Evolutionary conservation across 2,113 vertebrate genomes (phyloP), one percentile per base, ranked within the genome.

Genomic region (Atlantisia rogersi): DNA sequence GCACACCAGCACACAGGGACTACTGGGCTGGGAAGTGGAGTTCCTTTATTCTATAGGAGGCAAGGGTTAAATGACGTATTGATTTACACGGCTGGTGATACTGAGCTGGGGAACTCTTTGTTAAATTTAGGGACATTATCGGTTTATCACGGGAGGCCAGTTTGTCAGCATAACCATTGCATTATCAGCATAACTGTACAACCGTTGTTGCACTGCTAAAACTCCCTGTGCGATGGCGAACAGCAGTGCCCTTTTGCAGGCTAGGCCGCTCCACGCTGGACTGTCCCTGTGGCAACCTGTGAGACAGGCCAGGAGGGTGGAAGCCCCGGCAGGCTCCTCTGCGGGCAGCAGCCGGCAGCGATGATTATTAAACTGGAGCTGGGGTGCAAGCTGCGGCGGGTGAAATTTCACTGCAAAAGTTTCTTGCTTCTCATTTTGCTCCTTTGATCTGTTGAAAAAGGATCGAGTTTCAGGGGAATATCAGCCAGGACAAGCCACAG

Each of bases 381-480:
- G 0, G 42, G 16, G 68, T 31, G 82, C 53, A 35, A 48, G 68
- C 35, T 39, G 53, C 78, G 7, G 3, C 11, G 70, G 75, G 78
- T 95, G 85, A 96, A 92, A 69, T 86, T 64, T 77, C 92, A 63
- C 82, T 65, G 88, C 40, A 22, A 35, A 82, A 86, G 92, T 86
- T 95, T 96, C 95, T 92, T 42, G 70, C 63, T 96, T 94, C 96
- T 87, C 44, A 52, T 88, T 90, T 90, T 82, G 24, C 75, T 92
- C 59, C 86, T 94, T 94, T 88, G 92, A 88, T 93, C 90, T 0
- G 0, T 62, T 64, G 76, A 86, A 82, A 73, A 88, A 80, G 13
- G 90, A 93, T 97, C 71, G n/a, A 50, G 68, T 97, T 95, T 90
- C 96, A 93, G 82, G 63, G 87, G 53, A 73, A 80, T 85, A 92